Conservation (phyloP, 2,113 vertebrate genomes). For the Aldabrachelys gigantea region DNA sequence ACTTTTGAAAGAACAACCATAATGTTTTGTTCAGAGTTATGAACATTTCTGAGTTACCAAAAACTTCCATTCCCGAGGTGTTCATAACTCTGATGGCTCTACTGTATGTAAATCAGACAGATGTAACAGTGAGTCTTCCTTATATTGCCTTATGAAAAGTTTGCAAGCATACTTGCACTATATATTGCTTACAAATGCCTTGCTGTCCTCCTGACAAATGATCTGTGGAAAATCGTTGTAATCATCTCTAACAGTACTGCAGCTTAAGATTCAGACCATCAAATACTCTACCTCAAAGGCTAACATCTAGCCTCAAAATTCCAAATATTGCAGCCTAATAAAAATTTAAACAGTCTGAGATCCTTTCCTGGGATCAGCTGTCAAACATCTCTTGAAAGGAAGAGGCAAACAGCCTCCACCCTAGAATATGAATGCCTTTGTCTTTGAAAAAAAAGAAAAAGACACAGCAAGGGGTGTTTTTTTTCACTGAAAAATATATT, state of each 20-base stretch:
- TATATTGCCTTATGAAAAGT: constrained; percentile 55
- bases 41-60: too few relatives aligned
- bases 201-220: constrained; percentile 75
- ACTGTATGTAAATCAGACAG: constrained; percentile 26
- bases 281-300: constrained; percentile 77
- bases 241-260: constrained; percentile 66
- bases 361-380: constrained; percentile 81
- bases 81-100: too few relatives aligned
- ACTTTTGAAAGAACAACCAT: too few relatives aligned
- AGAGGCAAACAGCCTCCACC: constrained; percentile 76
- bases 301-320: constrained; percentile 77
- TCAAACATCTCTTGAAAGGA: constrained; percentile 83
- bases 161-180: constrained; percentile 50
- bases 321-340: constrained; percentile 80
- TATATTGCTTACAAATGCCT: constrained; percentile 65
- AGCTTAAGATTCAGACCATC: constrained; percentile 76
- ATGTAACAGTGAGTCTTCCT: constrained; percentile 37
- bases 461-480: constrained; percentile 26
- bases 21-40: too few relatives aligned
- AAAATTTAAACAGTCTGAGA: constrained; percentile 80
- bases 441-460: constrained; percentile 21
- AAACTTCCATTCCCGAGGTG: too few relatives aligned
- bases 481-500: not conserved
- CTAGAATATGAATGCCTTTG: constrained; percentile 33
- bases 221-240: constrained; percentile 75